Evolutionary conservation across 2,797 vertebrate genomes (phyloP), one percentile per base, ranked within the genome.

Genomic region (Ptychadena robeensis): DNA sequence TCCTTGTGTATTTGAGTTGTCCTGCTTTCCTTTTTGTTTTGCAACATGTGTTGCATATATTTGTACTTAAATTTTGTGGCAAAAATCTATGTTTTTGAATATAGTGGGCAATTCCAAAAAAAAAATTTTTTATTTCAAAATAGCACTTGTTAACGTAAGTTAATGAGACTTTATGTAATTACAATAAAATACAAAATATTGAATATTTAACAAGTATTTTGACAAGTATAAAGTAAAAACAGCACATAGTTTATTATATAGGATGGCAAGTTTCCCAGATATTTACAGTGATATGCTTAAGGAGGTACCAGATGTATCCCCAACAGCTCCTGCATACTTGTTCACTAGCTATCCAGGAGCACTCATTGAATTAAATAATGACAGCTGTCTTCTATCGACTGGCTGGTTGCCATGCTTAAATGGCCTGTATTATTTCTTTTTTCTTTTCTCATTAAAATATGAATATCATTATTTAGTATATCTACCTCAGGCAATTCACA

Each of bases 401-500:
- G 31, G 44, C 82, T 86, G 85, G 73, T 86, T 76, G 83, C 30
- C 85, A 86, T 72, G 85, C 57, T 78, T 89, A 89, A 86, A 65
- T 83, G 84, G 85, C 87, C 86, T 73, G 85, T 87, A 82, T 76
- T 66, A 44, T 48, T 53, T 53, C 18, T 53, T 22, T 53, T 53
- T 48, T n/a, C n/a, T n/a, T 35, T 85, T 53, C 65, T 38, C 77
- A 75, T 87, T 88, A 73, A 40, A 82, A 75, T 85, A 84, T 85
- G 82, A 86, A 75, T 73, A 72, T 14, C 32, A 11, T 9, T 44
- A 83, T 57, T 44, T 64, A 81, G 76, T 66, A 85, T 76, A 86
- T 87, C 79, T 79, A 82, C 63, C 79, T 11, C 22, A 86, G 69
- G 87, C 75, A 84, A 85, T 78, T 14, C 65, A 73, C 44, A 85